Conservation (phyloP, 1,140 invertebrate genomes). For the Penaeus vannamei region DNA sequence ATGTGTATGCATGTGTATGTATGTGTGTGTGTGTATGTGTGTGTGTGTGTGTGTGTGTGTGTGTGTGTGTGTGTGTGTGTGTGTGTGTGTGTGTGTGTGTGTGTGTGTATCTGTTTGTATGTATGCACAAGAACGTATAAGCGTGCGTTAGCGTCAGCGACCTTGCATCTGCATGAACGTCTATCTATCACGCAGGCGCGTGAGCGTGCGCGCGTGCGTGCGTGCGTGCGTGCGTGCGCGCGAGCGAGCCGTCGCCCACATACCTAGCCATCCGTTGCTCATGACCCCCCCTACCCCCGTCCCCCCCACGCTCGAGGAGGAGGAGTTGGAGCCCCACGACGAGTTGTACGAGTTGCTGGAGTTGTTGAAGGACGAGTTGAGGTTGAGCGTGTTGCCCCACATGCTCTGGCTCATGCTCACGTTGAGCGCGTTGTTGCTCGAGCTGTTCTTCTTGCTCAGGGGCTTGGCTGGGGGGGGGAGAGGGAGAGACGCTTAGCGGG, state of each 20-base stretch:
- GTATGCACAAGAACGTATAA: not conserved
- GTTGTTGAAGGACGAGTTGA: slow-evolving; percentile 50
- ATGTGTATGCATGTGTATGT: not conserved
- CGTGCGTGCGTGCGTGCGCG: not conserved
- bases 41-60: not conserved
- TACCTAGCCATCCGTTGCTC: slow-evolving; percentile 34
- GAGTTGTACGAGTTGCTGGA: slow-evolving; percentile 51
- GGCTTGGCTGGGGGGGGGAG: slow-evolving; percentile 25
- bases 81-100: not conserved
- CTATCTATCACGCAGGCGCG: too few relatives aligned
- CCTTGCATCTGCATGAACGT: not conserved
- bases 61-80: not conserved
- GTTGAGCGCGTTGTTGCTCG: slow-evolving; percentile 37
- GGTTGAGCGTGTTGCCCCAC: slow-evolving; percentile 45
- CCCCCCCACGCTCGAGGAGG: slow-evolving; percentile 26
- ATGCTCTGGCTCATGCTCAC: slow-evolving; percentile 46
- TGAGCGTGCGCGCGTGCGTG: too few relatives aligned
- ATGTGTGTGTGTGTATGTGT: not conserved
- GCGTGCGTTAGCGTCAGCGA: not conserved
- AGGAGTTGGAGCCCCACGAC: slow-evolving; percentile 58
- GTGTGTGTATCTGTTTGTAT: not conserved
- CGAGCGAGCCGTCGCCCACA: not conserved
- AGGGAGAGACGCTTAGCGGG: not conserved
- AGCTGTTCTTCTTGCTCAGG: slow-evolving; percentile 40
- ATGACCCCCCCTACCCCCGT: not conserved